These are phyloP conservation scores for Bimastos eiseni DNA, from an alignment of 2,888 invertebrate genomes.

Conservation along the genomic window DNA sequence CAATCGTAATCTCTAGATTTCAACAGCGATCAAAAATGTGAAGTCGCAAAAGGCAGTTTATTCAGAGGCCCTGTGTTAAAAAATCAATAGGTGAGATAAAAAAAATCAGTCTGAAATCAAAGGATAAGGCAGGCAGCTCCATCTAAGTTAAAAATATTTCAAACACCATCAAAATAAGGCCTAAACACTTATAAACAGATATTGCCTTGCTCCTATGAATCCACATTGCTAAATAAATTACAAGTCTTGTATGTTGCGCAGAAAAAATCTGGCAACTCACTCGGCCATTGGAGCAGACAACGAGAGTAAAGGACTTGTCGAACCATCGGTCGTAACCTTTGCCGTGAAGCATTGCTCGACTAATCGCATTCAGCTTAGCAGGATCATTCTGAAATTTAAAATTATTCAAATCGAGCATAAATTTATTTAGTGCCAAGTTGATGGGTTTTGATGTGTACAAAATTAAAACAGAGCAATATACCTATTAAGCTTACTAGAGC, in stretches of 20 bases:
- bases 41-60: too few relatives aligned
- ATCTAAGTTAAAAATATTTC: too few relatives aligned
- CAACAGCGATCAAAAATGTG: too few relatives aligned
- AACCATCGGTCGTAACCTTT: conserved; percentile 64
- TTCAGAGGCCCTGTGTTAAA: too few relatives aligned
- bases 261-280: conserved; percentile 19
- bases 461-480: too few relatives aligned
- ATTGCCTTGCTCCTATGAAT: not conserved
- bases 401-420: not conserved
- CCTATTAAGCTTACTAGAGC: too few relatives aligned
- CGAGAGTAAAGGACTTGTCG: conserved; percentile 63
- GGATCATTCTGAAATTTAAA: conserved; percentile 41
- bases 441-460: too few relatives aligned
- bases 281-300: conserved; percentile 62
- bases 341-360: conserved; percentile 62
- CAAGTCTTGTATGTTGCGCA: not conserved
- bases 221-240: not conserved
- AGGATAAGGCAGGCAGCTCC: too few relatives aligned
- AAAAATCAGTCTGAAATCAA: too few relatives aligned
- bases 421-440: not conserved
- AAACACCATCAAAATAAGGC: not conserved
- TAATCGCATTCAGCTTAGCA: conserved; percentile 57
- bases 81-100: too few relatives aligned
- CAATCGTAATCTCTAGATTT: too few relatives aligned
- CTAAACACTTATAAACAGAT: not conserved